Base-by-base conservation (phyloP, 2,797 vertebrate genomes). In the Pagetopsis macropterus region DNA sequence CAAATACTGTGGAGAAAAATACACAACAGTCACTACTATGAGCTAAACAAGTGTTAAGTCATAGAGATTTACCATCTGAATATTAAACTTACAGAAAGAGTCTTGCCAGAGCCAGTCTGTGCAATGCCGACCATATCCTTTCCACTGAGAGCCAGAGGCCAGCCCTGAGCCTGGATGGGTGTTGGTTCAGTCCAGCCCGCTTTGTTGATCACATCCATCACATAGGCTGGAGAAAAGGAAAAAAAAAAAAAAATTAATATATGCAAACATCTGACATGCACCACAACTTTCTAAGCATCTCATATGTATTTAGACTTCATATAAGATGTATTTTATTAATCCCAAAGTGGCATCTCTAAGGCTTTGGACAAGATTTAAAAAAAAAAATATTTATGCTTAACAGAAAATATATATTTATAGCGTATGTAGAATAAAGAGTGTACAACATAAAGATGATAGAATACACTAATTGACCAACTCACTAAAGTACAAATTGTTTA, bases 71-170 rank as follows among this genome's bases (percentile, higher is more conserved):
- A 37, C 33, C 37, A 37, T 37, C 6, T 37, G 33, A 37, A 9
- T 37, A 37, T 37, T 37, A 37, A 52, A 94, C 97, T 95, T 95
- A 99, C 98, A 37, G 98, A 96, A 13, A 99, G 92, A 0, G 98
- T 99, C 90, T 99, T 99, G 65, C 98, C 98, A 82, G 98, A 99
- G 77, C 98, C 98, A 21, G 98, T 99, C 93, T 99, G 97, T 21
- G 98, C 98, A 76, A 99, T 98, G 88, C 98, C 98, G 31, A 99
- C 98, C 98, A 99, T 98, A 82, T 99, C 98, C 82, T 96, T 88
- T 56, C 98, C 98, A 90, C 97, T 97, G 44, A 99, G 91, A 1
- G 98, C 98, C 90, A 99, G 94, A 37, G 98, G 98, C 96, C 98
- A 99, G 43, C 98, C 98, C 89, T 99, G 98, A 52, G 97, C 94